Percentiles rank a stretch among this genome's conserved stretches.
Evolutionary conservation across 1,140 invertebrate species (phyloP).

Genomic region (Laupala kohalensis): DNA sequence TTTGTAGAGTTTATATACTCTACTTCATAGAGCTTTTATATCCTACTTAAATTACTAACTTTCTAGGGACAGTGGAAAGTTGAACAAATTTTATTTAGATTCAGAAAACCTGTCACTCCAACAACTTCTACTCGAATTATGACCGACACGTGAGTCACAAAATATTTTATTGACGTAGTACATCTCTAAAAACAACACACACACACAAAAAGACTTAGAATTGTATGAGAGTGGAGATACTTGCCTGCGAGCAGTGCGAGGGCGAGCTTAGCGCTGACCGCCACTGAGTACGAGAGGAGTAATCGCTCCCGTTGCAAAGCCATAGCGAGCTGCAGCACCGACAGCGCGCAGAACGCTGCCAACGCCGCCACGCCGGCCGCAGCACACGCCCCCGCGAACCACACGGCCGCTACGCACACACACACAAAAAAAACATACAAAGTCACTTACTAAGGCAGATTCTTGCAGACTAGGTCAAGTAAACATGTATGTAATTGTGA

Average conservation of each 20-base stretch:
- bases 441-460: not conserved
- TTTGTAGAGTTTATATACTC: too few species aligned
- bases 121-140: too few species aligned
- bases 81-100: too few species aligned
- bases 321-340: slow-evolving; percentile 70
- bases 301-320: slow-evolving; percentile 66
- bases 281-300: slow-evolving; percentile 55
- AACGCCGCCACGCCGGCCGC: slow-evolving; percentile 51
- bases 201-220: too few species aligned
- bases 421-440: not conserved
- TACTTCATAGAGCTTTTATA: too few species aligned
- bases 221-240: too few species aligned
- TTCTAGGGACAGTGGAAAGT: too few species aligned
- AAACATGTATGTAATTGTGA: not conserved
- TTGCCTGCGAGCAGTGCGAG: slow-evolving; percentile 61
- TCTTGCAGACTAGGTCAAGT: not conserved
- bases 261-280: slow-evolving; percentile 61
- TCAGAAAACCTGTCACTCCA: too few species aligned
- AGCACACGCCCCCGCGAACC: slow-evolving; percentile 61
- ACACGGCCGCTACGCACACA: slow-evolving; percentile 42
- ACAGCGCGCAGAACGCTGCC: slow-evolving; percentile 58
- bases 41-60: too few species aligned
- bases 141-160: too few species aligned
- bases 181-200: too few species aligned
- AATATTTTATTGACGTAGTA: too few species aligned